phyloP scores from a whole-genome alignment of 2,797 vertebrate species.

The Phyllotis vaccarum region DNA sequence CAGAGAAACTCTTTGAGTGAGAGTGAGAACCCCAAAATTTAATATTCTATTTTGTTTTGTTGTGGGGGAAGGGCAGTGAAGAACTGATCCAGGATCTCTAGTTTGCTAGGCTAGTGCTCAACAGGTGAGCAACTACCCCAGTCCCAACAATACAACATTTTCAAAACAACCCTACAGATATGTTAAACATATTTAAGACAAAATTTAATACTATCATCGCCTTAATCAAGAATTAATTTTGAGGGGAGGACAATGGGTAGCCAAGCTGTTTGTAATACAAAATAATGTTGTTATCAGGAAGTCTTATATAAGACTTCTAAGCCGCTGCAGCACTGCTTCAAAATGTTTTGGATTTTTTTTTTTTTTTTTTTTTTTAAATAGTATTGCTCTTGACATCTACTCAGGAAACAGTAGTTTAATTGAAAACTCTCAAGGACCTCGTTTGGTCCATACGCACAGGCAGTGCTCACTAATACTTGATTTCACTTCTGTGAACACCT shows the following conservation, averaged over 20 bases:
- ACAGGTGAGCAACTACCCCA: neutral
- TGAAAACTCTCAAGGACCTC: neutral
- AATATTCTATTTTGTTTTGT: neutral
- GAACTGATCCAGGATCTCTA: neutral
- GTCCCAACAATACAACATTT: neutral
- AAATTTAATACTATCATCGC: neutral
- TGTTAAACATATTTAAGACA: neutral
- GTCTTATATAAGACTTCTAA: conserved; percentile 5
- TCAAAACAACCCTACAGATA: neutral
- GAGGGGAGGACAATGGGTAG: neutral
- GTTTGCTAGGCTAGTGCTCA: neutral
- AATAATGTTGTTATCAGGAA: neutral
- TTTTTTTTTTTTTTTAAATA: too few relatives aligned
- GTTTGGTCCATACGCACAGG: neutral
- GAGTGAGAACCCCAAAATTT: neutral
- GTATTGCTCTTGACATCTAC: conserved; percentile 34
- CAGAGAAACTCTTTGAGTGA: too few relatives aligned
- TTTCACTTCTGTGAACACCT: neutral
- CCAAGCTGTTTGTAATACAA: conserved; percentile 22
- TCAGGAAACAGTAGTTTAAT: conserved; percentile 51
- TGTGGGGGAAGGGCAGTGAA: neutral
- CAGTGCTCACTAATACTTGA: neutral
- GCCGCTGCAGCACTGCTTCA: neutral
- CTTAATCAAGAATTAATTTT: conserved; percentile 36
- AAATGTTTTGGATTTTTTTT: neutral